phyloP scores from a whole-genome alignment of 2,113 vertebrate genomes.

The Calidris pugnax region DNA sequence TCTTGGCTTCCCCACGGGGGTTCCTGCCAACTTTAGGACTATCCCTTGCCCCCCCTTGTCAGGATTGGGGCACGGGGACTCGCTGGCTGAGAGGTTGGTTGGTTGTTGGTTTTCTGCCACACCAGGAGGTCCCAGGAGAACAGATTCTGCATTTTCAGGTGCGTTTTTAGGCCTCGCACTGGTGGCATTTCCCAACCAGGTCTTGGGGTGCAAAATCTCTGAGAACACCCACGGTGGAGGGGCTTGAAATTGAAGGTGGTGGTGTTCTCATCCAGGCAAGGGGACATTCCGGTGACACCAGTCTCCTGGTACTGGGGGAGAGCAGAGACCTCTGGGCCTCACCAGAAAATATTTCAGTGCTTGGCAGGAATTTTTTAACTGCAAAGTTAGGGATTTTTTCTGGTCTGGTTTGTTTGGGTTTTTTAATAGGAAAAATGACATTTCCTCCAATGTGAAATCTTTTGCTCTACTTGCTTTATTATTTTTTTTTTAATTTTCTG shows the following conservation, averaged over 20 bases:
- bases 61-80: accelerated
- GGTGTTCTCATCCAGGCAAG: accelerated
- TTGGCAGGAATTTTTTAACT: background rate
- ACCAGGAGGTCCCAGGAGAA: accelerated
- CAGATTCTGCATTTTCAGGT: background rate
- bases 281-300: background rate
- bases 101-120: background rate
- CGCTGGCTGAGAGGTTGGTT: background rate
- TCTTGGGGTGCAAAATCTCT: background rate
- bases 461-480: background rate
- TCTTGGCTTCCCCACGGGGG: accelerated
- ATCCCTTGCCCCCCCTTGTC: accelerated
- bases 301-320: background rate
- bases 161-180: background rate
- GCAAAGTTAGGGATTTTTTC: background rate
- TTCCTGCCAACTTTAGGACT: background rate
- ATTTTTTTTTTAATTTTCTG: background rate
- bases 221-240: background rate
- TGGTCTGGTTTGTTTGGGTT: background rate
- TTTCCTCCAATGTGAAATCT: background rate
- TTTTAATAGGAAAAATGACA: conserved; percentile 9
- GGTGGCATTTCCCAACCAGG: background rate
- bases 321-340: background rate
- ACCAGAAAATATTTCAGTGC: background rate
- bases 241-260: background rate